These are phyloP conservation scores for Poecilia latipinna DNA, from an alignment of 2,113 vertebrate genomes.

Conservation along the genomic window DNA sequence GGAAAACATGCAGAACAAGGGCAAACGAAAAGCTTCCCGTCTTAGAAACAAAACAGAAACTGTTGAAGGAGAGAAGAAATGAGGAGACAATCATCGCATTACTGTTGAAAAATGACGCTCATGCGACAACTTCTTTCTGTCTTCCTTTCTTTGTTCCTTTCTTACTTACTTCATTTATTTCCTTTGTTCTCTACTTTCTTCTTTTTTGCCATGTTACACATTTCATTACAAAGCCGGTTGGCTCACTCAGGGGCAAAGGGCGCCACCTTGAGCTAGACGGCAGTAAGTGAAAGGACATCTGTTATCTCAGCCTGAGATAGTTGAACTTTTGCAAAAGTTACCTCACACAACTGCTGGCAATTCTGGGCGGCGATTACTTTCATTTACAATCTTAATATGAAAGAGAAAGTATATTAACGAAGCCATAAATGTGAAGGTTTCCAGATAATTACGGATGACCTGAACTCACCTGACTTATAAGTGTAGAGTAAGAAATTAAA, in stretches of 20 bases:
- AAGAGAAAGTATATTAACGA: not conserved
- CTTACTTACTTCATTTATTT: not conserved
- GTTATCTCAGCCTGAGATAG: not conserved
- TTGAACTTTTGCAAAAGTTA: not conserved
- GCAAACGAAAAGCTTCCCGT: not conserved
- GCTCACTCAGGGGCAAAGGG: not conserved
- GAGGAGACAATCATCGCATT: not conserved
- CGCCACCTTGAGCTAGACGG: not conserved
- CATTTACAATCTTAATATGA: not conserved
- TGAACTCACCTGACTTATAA: too few species aligned
- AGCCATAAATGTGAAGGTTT: not conserved
- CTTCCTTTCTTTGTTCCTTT: not conserved
- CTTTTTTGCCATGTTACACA: not conserved
- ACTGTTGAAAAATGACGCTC: not conserved
- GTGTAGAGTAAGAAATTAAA: not conserved
- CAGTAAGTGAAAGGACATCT: not conserved
- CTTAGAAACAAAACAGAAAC: not conserved
- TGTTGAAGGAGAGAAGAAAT: not conserved
- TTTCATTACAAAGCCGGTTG: not conserved
- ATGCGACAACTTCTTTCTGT: not conserved
- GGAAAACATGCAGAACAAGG: too few species aligned
- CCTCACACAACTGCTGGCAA: not conserved
- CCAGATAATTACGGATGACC: too few species aligned
- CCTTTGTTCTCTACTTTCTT: not conserved
- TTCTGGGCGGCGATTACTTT: not conserved